A percentile compares a stretch with the other conserved stretches of the same genome.
phyloP scores from a whole-genome alignment of 2,797 vertebrate species.

The Onychomys leucogaster region DNA sequence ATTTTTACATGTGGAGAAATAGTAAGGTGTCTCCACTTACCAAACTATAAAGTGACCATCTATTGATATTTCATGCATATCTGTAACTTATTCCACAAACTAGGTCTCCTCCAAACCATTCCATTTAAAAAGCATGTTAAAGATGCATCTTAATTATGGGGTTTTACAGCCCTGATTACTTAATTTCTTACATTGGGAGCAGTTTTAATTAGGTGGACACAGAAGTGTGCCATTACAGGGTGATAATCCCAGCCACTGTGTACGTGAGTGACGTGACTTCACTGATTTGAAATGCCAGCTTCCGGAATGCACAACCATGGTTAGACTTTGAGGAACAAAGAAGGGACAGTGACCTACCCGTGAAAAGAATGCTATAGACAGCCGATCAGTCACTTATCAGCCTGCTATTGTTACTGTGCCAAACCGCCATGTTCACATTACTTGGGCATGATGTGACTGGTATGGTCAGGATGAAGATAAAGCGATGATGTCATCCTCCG shows the following conservation, averaged over 20 bases:
- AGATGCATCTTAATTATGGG: slow-evolving; percentile 33
- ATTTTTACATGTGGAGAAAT: slow-evolving; percentile 32
- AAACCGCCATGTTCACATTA: slow-evolving; percentile 83
- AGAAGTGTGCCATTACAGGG: slow-evolving; percentile 65
- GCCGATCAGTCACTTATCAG: slow-evolving; percentile 86
- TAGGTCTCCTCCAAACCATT: slow-evolving; percentile 22
- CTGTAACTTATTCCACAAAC: background rate
- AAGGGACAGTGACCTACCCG: slow-evolving; percentile 86
- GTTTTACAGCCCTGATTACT: slow-evolving; percentile 46
- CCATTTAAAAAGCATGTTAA: slow-evolving; percentile 42
- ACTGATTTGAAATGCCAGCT: slow-evolving; percentile 67
- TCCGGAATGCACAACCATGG: slow-evolving; percentile 82
- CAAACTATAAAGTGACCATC: background rate
- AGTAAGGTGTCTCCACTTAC: background rate
- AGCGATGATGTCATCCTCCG: slow-evolving; percentile 85
- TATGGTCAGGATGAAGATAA: slow-evolving; percentile 83
- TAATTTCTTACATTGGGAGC: slow-evolving; percentile 54
- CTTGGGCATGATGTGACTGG: slow-evolving; percentile 81
- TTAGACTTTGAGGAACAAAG: slow-evolving; percentile 80
- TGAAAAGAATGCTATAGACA: slow-evolving; percentile 87
- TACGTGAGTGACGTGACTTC: slow-evolving; percentile 61
- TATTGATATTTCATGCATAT: background rate
- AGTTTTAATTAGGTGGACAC: slow-evolving; percentile 62
- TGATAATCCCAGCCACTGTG: slow-evolving; percentile 54
- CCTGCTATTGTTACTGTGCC: slow-evolving; percentile 79